These are phyloP conservation scores for Euplexia lucipara DNA, from an alignment of 2,888 invertebrate species.

Conservation along the genomic window DNA sequence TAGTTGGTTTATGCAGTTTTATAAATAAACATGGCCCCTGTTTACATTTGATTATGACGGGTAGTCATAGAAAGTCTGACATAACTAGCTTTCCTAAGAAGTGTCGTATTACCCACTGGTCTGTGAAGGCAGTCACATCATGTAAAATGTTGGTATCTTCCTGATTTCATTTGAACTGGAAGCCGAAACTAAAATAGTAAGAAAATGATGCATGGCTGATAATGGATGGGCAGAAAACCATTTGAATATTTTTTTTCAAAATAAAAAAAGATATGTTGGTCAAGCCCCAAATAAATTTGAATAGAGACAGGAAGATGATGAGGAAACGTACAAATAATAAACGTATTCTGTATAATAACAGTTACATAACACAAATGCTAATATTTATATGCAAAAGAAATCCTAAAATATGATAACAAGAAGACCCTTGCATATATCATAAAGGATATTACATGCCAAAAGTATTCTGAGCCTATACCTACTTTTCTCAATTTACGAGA, in stretches of 20 bases:
- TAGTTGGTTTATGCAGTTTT: no score
- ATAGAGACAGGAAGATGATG: neutral
- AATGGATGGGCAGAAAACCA: neutral
- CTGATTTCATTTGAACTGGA: no score
- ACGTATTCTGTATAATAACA: slow-evolving; percentile 2
- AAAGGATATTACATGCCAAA: slow-evolving; percentile 48
- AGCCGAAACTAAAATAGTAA: no score
- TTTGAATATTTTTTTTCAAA: neutral
- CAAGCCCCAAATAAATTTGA: neutral
- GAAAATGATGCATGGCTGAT: no score
- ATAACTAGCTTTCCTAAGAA: no score
- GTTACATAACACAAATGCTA: slow-evolving; percentile 20
- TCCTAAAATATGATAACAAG: slow-evolving; percentile 29
- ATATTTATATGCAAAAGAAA: slow-evolving; percentile 31
- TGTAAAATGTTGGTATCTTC: no score
- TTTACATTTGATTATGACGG: no score
- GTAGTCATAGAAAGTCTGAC: no score
- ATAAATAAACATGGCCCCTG: no score
- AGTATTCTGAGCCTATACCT: slow-evolving; percentile 40
- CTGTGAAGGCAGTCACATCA: no score
- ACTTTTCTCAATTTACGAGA: slow-evolving; percentile 46
- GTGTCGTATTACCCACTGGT: no score
- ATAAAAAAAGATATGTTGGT: neutral
- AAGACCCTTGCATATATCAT: slow-evolving; percentile 45
- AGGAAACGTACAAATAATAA: neutral